Evolutionary conservation across 2,797 vertebrate species (phyloP).

Genomic region (Periparus ater): DNA sequence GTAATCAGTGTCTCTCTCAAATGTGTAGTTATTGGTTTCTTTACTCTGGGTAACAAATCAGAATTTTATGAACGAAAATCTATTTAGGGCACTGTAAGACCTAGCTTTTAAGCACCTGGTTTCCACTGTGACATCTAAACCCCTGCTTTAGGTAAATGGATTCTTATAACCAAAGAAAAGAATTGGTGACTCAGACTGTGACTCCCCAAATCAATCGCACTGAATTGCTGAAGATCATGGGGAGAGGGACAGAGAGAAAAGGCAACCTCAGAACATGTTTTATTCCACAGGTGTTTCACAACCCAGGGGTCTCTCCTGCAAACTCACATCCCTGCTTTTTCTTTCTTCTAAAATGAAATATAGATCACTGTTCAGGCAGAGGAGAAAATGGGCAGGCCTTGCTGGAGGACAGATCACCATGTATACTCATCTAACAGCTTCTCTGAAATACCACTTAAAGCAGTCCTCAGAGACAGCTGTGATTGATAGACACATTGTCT

Average conservation of each 20-base stretch:
- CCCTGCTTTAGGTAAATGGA: background rate
- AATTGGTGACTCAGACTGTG: background rate
- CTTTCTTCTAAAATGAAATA: constrained; percentile 15
- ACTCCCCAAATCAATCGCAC: background rate
- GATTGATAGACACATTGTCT: constrained; percentile 32
- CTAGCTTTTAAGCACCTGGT: background rate
- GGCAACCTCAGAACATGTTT: background rate
- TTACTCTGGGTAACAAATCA: background rate
- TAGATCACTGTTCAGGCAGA: background rate
- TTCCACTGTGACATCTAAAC: background rate
- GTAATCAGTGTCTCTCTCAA: background rate
- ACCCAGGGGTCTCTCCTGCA: background rate
- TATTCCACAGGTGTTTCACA: background rate
- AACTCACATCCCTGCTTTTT: background rate
- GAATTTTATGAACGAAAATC: background rate
- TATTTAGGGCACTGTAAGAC: background rate
- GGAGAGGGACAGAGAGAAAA: background rate
- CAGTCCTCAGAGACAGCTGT: constrained; percentile 7
- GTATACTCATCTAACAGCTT: background rate
- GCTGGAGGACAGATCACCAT: background rate
- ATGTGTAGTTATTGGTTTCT: background rate
- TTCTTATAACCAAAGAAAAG: background rate
- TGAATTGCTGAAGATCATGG: background rate
- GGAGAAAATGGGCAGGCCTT: background rate
- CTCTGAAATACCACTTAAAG: constrained; percentile 4